Evolutionary conservation across 2,797 vertebrate species (phyloP).

Genomic region (Intellagama lesueurii): DNA sequence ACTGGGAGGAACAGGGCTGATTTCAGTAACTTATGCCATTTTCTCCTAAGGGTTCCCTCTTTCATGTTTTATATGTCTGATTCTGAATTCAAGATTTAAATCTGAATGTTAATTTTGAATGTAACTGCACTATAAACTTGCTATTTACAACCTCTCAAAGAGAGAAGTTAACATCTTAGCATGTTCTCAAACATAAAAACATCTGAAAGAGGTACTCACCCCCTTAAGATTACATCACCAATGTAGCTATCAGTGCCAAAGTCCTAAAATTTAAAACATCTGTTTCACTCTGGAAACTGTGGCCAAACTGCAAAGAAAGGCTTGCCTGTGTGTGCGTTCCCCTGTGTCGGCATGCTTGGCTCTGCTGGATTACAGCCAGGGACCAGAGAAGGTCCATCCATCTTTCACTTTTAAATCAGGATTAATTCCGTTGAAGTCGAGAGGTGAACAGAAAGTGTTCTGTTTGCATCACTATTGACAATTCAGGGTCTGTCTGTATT

Average conservation of each 20-base stretch:
- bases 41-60: too few relatives aligned
- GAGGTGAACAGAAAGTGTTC: background rate
- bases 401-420: conserved; percentile 4
- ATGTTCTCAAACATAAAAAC: background rate
- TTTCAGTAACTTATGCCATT: too few relatives aligned
- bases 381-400: background rate
- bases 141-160: too few relatives aligned
- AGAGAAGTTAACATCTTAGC: background rate
- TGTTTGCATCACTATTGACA: background rate
- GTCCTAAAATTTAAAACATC: conserved; percentile 19
- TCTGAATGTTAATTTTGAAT: too few relatives aligned
- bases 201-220: background rate
- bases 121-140: too few relatives aligned
- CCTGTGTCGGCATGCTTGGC: background rate
- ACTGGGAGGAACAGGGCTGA: too few relatives aligned
- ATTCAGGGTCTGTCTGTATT: background rate
- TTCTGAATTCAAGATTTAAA: too few relatives aligned
- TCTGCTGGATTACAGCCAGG: conserved; percentile 2
- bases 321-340: background rate
- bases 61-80: too few relatives aligned
- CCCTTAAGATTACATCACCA: background rate
- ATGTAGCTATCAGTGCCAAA: background rate
- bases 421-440: background rate
- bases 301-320: background rate
- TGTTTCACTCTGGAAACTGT: conserved; percentile 4